Evolutionary conservation across 1,140 invertebrate species (phyloP).

Genomic region (Sycophila sp.): DNA sequence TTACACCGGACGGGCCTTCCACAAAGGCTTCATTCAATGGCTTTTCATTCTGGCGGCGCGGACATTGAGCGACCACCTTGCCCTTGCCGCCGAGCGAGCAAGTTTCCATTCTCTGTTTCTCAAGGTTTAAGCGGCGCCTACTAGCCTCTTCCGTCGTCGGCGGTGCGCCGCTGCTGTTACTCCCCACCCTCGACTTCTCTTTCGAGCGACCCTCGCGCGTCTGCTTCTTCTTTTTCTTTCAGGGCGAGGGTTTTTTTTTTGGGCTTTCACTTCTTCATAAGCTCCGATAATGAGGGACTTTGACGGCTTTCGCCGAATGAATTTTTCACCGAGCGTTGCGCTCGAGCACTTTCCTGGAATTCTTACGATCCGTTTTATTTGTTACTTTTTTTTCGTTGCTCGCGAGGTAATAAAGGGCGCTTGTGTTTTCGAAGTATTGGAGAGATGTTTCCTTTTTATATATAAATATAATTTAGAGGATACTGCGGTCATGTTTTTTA

Average conservation of each 20-base stretch:
- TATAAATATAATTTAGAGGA: no score
- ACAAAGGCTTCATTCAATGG: slow-evolving; percentile 10
- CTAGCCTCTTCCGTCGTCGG: not conserved
- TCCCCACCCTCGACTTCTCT: not conserved
- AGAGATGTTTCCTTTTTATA: no score
- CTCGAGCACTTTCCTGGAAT: no score
- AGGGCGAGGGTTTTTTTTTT: not conserved
- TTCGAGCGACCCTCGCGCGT: not conserved
- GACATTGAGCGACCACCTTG: not conserved
- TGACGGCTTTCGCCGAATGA: not conserved
- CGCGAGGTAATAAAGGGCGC: no score
- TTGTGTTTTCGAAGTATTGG: no score
- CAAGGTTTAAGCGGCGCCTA: not conserved
- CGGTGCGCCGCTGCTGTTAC: no score
- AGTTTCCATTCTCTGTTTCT: no score
- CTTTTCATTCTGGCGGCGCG: slow-evolving; percentile 18
- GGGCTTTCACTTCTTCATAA: not conserved
- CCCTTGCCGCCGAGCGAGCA: no score
- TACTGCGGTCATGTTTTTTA: not conserved
- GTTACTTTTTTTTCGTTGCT: no score
- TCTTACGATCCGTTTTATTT: no score
- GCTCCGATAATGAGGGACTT: slow-evolving; percentile 11
- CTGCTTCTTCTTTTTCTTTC: not conserved
- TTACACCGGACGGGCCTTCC: not conserved
- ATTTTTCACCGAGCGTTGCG: slow-evolving; percentile 1